These are phyloP conservation scores for Tringa solitaria DNA, from an alignment of 2,113 vertebrate genomes.

Conservation along the genomic window DNA sequence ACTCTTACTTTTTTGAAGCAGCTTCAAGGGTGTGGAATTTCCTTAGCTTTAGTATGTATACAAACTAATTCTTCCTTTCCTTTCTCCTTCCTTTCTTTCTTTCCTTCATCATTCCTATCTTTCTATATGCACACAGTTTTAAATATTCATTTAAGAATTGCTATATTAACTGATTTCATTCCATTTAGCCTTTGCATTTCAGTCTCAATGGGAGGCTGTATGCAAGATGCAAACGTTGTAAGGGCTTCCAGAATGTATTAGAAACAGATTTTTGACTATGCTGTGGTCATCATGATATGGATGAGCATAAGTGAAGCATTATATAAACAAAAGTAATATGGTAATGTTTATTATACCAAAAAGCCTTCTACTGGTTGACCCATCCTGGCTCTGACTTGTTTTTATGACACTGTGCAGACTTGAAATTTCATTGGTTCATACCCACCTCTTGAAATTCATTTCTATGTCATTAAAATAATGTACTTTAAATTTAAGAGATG, in stretches of 20 bases:
- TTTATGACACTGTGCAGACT: not conserved
- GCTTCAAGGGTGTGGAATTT: not conserved
- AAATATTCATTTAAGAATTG: not conserved
- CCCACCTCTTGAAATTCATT: not conserved
- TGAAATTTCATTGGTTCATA: not conserved
- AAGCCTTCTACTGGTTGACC: not conserved
- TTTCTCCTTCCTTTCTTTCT: not conserved
- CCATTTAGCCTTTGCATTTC: not conserved
- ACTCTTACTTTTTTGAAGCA: not conserved
- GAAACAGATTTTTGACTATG: not conserved
- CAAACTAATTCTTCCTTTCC: not conserved
- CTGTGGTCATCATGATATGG: not conserved
- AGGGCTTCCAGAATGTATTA: not conserved
- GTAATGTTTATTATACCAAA: not conserved
- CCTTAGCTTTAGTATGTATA: not conserved
- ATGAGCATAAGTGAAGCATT: not conserved
- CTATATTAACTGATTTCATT: not conserved
- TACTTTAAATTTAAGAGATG: not conserved
- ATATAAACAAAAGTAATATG: not conserved
- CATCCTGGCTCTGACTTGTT: not conserved
- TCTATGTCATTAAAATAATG: not conserved
- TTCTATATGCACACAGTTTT: not conserved
- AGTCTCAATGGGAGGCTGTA: not conserved
- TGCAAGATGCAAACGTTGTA: not conserved
- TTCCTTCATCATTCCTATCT: not conserved